A percentile compares a stretch with the other conserved stretches of the same genome.
These are phyloP conservation scores for Monochamus alternatus DNA, from an alignment of 2,888 invertebrate genomes.

Conservation along the genomic window DNA sequence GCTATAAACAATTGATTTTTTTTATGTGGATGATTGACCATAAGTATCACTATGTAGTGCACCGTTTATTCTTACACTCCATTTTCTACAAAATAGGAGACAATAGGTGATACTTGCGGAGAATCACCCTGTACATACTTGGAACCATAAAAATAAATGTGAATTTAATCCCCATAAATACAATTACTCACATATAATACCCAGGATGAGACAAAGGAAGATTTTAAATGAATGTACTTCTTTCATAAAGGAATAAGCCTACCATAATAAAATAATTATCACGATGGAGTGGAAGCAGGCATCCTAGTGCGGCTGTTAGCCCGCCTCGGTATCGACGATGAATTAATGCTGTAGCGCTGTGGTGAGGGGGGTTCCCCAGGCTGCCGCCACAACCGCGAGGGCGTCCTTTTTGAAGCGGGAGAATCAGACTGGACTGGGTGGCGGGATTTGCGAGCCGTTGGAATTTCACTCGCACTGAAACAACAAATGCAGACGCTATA, in stretches of 20 bases:
- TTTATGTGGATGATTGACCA: no score
- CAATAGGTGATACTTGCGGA: no score
- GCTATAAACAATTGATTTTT: no score
- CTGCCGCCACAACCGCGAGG: slow-evolving; percentile 63
- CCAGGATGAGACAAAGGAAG: not conserved
- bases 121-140: no score
- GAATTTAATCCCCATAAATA: no score
- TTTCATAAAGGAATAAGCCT: slow-evolving; percentile 37
- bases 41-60: no score
- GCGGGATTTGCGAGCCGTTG: slow-evolving; percentile 57
- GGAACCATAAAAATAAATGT: no score
- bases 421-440: slow-evolving; percentile 57
- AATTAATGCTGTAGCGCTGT: slow-evolving; percentile 58
- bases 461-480: slow-evolving; percentile 67
- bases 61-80: no score
- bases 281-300: slow-evolving; percentile 59
- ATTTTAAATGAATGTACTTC: slow-evolving; percentile 36
- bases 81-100: no score
- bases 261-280: slow-evolving; percentile 51
- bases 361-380: slow-evolving; percentile 64
- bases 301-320: slow-evolving; percentile 65
- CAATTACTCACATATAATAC: no score
- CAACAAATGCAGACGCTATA: slow-evolving; percentile 33
- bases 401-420: slow-evolving; percentile 48
- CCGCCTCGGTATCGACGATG: slow-evolving; percentile 64